Percentiles rank a stretch among this genome's conserved stretches.
phyloP scores from a whole-genome alignment of 2,888 invertebrate species.

The Ligdia adustata region DNA sequence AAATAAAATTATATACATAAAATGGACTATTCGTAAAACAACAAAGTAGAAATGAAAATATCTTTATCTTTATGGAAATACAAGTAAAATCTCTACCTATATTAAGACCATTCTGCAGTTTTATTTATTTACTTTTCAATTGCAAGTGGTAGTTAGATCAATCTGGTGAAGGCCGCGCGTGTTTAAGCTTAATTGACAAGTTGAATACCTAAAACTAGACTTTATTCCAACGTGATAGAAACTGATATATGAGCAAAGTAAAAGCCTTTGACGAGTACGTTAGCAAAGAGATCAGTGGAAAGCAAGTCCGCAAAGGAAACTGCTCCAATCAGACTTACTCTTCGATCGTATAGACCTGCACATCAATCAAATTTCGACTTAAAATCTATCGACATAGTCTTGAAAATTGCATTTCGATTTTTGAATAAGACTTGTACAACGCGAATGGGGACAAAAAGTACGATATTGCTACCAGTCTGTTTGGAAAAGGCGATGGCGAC shows the following conservation, averaged over 20 bases:
- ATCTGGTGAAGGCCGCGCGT: conserved; percentile 21
- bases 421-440: conserved; percentile 22
- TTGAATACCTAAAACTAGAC: conserved; percentile 3
- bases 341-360: conserved; percentile 20
- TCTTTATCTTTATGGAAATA: background rate
- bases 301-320: conserved; percentile 49
- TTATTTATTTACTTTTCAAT: conserved; percentile 23
- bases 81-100: conserved; percentile 8
- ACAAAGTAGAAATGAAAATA: background rate
- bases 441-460: conserved; percentile 40
- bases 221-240: conserved; percentile 19
- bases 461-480: conserved; percentile 42
- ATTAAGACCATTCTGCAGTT: conserved; percentile 7
- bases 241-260: conserved; percentile 21
- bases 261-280: conserved; percentile 16
- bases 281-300: conserved; percentile 39
- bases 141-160: conserved; percentile 18
- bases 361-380: conserved; percentile 13
- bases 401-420: conserved; percentile 5
- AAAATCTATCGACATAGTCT: conserved; percentile 3
- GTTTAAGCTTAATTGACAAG: background rate
- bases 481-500: conserved; percentile 39
- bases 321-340: conserved; percentile 51
- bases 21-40: background rate
- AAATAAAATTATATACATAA: no score